phyloP scores from a whole-genome alignment of 2,113 vertebrate genomes.

The Psammodynastes pulverulentus region DNA sequence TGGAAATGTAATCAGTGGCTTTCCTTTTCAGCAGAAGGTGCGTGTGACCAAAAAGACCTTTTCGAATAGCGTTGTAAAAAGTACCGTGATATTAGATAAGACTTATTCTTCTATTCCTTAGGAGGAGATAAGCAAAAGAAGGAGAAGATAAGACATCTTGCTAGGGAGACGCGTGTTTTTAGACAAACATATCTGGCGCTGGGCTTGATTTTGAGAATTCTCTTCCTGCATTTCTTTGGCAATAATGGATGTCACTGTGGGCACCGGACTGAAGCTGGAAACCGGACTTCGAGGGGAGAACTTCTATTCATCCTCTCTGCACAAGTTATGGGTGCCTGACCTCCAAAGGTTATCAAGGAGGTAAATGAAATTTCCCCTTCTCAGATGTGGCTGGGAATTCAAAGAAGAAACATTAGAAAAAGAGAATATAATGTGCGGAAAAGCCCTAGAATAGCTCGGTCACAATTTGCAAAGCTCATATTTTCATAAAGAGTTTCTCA shows the following conservation, averaged over 20 bases:
- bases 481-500: constrained; percentile 68
- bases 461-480: constrained; percentile 36
- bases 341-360: constrained; percentile 85
- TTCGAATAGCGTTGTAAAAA: constrained; percentile 66
- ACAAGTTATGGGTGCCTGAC: constrained; percentile 68
- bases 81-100: constrained; percentile 71
- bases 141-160: constrained; percentile 68
- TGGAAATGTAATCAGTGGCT: constrained; percentile 65
- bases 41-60: constrained; percentile 75
- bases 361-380: constrained; percentile 78
- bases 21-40: constrained; percentile 71
- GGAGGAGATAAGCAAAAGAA: constrained; percentile 54
- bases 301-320: constrained; percentile 44
- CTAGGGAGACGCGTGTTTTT: constrained; percentile 60
- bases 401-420: constrained; percentile 74
- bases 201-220: constrained; percentile 74
- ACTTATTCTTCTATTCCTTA: constrained; percentile 56
- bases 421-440: constrained; percentile 35
- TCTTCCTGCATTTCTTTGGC: constrained; percentile 78
- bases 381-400: constrained; percentile 80
- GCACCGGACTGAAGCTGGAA: constrained; percentile 76
- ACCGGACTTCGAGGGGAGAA: constrained; percentile 65
- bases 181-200: constrained; percentile 72
- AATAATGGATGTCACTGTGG: constrained; percentile 55
- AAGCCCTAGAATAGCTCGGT: constrained; percentile 60